phyloP scores from a whole-genome alignment of 2,113 vertebrate species.

The Poeciliopsis prolifica region DNA sequence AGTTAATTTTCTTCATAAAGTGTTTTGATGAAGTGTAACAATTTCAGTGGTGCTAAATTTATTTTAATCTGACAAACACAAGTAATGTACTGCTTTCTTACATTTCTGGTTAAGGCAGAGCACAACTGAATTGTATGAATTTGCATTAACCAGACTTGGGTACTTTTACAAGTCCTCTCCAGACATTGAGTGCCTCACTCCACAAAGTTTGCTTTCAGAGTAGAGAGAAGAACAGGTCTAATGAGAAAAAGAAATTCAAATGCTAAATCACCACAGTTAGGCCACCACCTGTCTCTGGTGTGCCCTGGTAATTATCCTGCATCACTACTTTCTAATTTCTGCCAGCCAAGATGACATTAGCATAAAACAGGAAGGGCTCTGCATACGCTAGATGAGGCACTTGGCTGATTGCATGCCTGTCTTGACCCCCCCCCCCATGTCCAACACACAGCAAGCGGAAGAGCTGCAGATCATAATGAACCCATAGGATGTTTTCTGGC shows the following conservation, averaged over 20 bases:
- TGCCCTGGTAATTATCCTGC: constrained; percentile 72
- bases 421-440: constrained; percentile 64
- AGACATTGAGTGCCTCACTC: constrained; percentile 19
- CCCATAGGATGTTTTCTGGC: constrained; percentile 72
- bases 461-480: constrained; percentile 68
- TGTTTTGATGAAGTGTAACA: not conserved
- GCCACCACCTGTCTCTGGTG: constrained; percentile 71
- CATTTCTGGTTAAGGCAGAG: not conserved
- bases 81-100: too few relatives aligned
- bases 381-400: constrained; percentile 59
- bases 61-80: too few relatives aligned
- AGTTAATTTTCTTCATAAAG: not conserved
- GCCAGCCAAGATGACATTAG: constrained; percentile 72
- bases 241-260: constrained; percentile 68
- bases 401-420: constrained; percentile 65
- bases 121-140: not conserved
- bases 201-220: constrained; percentile 55
- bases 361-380: constrained; percentile 60
- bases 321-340: constrained; percentile 72
- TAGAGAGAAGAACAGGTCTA: constrained; percentile 50
- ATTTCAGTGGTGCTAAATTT: too few relatives aligned
- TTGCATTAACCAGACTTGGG: not conserved
- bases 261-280: constrained; percentile 69
- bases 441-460: constrained; percentile 60
- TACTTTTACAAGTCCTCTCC: not conserved